A percentile compares a stretch with the other conserved stretches of the same genome.
These are phyloP conservation scores for Cydia strobilella DNA, from an alignment of 1,140 invertebrate genomes.

Conservation along the genomic window DNA sequence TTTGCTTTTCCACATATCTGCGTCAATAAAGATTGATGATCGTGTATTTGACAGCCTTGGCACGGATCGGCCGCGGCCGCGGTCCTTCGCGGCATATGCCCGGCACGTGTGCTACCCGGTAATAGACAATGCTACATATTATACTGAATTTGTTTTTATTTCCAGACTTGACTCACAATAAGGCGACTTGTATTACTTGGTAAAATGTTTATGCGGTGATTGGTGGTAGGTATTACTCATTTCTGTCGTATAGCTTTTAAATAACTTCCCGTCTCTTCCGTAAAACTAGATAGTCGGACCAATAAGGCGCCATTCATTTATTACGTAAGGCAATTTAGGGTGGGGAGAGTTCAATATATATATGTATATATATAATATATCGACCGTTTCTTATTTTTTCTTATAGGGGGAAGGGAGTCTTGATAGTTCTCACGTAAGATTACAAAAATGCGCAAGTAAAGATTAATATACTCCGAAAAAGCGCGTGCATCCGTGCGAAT, in stretches of 20 bases:
- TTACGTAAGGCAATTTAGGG: too few relatives aligned
- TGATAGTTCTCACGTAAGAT: too few relatives aligned
- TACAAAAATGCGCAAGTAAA: too few relatives aligned
- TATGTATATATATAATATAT: too few relatives aligned
- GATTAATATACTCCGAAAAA: too few relatives aligned
- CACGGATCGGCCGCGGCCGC: not conserved
- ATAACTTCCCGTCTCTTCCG: too few relatives aligned
- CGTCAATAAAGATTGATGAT: conserved; percentile 28
- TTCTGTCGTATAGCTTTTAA: not conserved
- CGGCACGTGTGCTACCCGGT: conserved; percentile 19
- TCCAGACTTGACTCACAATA: conserved; percentile 10
- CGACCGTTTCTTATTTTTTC: too few relatives aligned
- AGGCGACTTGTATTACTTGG: not conserved
- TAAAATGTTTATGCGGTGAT: not conserved
- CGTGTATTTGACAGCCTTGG: conserved; percentile 22
- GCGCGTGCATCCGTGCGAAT: too few relatives aligned
- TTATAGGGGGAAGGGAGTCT: too few relatives aligned
- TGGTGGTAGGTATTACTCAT: not conserved
- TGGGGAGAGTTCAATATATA: too few relatives aligned
- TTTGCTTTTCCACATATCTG: conserved; percentile 30
- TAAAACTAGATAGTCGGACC: too few relatives aligned
- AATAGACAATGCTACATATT: conserved; percentile 18
- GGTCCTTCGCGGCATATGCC: conserved; percentile 16
- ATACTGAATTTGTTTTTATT: not conserved
- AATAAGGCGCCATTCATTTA: too few relatives aligned